Conservation (phyloP, 2,113 vertebrate species). For the Calonectris borealis region DNA sequence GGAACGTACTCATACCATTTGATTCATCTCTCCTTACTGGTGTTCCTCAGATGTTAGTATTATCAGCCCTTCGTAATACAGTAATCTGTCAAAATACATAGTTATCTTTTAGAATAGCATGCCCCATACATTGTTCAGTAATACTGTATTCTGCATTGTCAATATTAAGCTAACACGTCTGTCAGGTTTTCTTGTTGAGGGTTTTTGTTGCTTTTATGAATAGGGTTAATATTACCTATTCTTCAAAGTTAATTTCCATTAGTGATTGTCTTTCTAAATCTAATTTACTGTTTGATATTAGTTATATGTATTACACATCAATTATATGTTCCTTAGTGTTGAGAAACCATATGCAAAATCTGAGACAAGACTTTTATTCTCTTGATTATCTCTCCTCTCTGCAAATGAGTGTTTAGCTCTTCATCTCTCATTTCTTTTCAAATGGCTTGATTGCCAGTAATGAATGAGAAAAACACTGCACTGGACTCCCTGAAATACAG, state of each 20-base stretch:
- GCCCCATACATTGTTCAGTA: not conserved
- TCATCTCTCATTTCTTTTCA: slow-evolving; percentile 43
- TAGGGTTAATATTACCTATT: not conserved
- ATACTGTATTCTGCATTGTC: not conserved
- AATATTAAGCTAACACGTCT: not conserved
- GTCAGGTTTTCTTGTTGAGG: not conserved
- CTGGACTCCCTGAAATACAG: slow-evolving; percentile 1
- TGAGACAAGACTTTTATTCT: not conserved
- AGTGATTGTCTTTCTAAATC: not conserved
- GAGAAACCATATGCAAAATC: not conserved
- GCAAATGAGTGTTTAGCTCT: slow-evolving; percentile 41
- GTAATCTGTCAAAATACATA: not conserved
- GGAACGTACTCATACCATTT: not conserved
- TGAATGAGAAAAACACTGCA: slow-evolving; percentile 28
- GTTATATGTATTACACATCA: not conserved
- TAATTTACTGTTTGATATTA: not conserved
- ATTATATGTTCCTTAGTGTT: not conserved
- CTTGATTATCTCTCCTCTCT: slow-evolving; percentile 4
- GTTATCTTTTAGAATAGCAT: not conserved
- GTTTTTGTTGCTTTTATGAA: not conserved
- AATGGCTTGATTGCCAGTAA: slow-evolving; percentile 37
- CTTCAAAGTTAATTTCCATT: not conserved
- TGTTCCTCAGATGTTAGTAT: not conserved
- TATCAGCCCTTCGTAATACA: not conserved
- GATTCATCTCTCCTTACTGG: not conserved